Base-by-base conservation (phyloP, 2,888 invertebrate genomes). In the Cryptus armator region DNA sequence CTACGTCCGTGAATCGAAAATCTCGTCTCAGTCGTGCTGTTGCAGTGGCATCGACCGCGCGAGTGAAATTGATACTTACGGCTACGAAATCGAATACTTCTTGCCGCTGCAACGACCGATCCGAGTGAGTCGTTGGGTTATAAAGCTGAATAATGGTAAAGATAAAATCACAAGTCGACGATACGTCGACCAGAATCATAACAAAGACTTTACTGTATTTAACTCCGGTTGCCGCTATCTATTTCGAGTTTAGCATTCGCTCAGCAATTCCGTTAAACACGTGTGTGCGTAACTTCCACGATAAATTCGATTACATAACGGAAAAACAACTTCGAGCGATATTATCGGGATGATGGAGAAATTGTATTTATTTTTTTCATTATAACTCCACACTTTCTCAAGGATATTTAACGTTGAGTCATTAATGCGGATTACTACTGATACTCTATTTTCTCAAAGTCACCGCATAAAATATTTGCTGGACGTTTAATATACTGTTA, bases 11-110 rank as follows among this genome's bases (percentile, higher is more conserved):
- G 32, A 75, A 74, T 70, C 48, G 32, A 75, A 71, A 81, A 68
- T 53, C 59, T 43, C 43, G 46, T 67, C 76, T 76, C 85, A 85
- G 75, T 82, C 82, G 75, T 44, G 79, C 51, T 51, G 75, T 71
- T 76, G 67, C 78, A 71, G 79, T 82, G 76, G 79, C 82, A 80
- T 81, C 84, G 81, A 85, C 75, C 78, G 82, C 3, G 1, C 62
- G n/a, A 75, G 75, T 37, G 75, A 48, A 48, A 74, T 29, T 48
- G 44, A 74, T 48, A 74, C 74, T 0, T 24, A 32, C 37, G 48
- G 64, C 16, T 51, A 43, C 66, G 7, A 29, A 62, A 24, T 12
- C 56, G 14, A 29, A 62, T 5, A 62, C n/a, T 14, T 7, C 14
- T 29, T 3, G 1, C 29, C 2, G n/a, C 9, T 7, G n/a, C 43